Conservation (phyloP, 1,140 invertebrate genomes). For the Metopolophium dirhodum region DNA sequence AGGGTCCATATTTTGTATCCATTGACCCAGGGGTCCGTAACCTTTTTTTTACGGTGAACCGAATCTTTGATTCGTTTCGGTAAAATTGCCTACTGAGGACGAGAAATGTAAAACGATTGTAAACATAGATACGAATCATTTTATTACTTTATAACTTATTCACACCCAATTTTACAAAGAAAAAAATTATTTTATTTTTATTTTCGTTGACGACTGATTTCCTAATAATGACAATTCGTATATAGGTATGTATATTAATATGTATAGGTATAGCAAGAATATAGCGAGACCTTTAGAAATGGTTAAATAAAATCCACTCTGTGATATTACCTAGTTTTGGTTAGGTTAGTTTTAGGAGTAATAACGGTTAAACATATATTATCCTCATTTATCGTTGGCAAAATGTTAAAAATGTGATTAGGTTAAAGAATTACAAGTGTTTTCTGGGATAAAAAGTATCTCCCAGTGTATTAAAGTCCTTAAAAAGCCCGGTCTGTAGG, state of each 20-base stretch:
- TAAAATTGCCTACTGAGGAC: background rate
- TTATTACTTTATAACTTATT: background rate
- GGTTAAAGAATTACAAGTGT: too few species aligned
- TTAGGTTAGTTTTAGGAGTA: background rate
- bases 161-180: background rate
- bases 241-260: background rate
- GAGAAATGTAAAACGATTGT: background rate
- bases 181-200: background rate
- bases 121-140: background rate
- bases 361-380: background rate
- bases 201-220: background rate
- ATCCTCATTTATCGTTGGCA: too few species aligned
- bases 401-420: too few species aligned
- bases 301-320: background rate
- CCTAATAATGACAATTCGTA: background rate
- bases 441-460: too few species aligned
- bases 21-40: background rate
- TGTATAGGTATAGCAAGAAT: background rate
- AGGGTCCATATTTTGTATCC: background rate
- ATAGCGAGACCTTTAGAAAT: background rate
- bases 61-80: background rate
- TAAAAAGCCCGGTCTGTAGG: too few species aligned
- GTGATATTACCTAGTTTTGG: background rate
- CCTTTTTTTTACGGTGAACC: background rate
- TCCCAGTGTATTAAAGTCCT: too few species aligned